Base-by-base conservation (phyloP, 2,888 invertebrate species). In the Harpalus rubripes region DNA sequence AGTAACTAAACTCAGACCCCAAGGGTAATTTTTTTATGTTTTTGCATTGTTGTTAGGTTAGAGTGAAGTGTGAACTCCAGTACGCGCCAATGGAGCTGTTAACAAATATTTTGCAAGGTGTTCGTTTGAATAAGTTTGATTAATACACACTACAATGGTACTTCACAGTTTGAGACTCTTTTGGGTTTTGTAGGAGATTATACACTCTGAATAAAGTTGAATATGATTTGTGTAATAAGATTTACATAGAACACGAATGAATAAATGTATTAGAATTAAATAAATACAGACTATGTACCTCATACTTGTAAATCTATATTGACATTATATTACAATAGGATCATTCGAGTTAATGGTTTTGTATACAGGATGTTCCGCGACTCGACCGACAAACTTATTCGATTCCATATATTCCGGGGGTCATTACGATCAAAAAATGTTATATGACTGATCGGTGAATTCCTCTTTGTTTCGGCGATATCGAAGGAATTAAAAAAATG, bases 21-120 rank as follows among this genome's bases (percentile, higher is more conserved):
- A 52, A 58, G 58, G 78, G 78, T 78, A 58, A 78, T 78, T 78
- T 78, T 78, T 78, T 78, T 78, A 58, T 78, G 78, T 78, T 78
- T 78, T 58, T n/a, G 15, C 56, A 56, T 56, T 78, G 78, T 78
- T 78, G 78, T 74, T 74, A 16, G 72, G 72, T 74, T 74, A 74
- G 41, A n/a, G 8, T 74, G 72, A 74, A 74, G 72, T 74, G 72
- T 74, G 72, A 74, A 74, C 72, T 74, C 41, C 7, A n/a, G 16
- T 44, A 18, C 72, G 44, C 72, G 41, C 22, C 72, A 22, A 44
- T 74, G 44, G 72, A 74, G 41, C 18, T 44, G 72, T 74, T 74
- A 74, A 74, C 44, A 74, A 74, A 74, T 44, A 74, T 74, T 74
- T 74, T 74, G 72, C 72, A 72, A 72, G 72, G 72, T 72, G 72